phyloP scores from a whole-genome alignment of 2,888 invertebrate genomes.

The Ophion ventricosus region DNA sequence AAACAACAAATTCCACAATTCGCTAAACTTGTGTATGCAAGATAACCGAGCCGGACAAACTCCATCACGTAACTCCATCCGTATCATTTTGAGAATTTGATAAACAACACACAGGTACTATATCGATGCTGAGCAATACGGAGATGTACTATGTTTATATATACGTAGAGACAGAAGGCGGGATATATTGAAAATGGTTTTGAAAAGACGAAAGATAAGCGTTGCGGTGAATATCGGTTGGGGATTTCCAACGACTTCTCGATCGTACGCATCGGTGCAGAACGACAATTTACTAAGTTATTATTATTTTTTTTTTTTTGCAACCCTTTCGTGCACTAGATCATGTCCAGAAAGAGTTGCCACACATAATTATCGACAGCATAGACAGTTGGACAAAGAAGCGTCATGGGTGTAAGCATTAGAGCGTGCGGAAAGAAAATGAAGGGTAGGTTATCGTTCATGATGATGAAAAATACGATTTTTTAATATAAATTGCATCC shows the following conservation, averaged over 20 bases:
- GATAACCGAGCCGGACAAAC: not conserved
- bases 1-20: not conserved
- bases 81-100: not conserved
- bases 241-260: slow-evolving; percentile 62
- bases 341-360: not conserved
- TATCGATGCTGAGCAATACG: slow-evolving; percentile 1
- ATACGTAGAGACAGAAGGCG: slow-evolving; percentile 11
- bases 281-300: not conserved
- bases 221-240: slow-evolving; percentile 43
- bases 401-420: not conserved
- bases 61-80: not conserved
- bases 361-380: not conserved
- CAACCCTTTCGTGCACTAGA: not conserved
- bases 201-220: slow-evolving; percentile 22
- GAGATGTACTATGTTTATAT: not conserved
- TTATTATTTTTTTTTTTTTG: not conserved
- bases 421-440: not conserved
- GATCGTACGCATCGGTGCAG: slow-evolving; percentile 53
- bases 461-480: no score
- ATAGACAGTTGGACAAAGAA: not conserved
- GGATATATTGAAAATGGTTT: not conserved
- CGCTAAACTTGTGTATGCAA: not conserved
- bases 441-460: no score
- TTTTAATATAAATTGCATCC: no score
- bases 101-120: not conserved